phyloP scores from a whole-genome alignment of 2,888 invertebrate genomes.

The Tridacna gigas region DNA sequence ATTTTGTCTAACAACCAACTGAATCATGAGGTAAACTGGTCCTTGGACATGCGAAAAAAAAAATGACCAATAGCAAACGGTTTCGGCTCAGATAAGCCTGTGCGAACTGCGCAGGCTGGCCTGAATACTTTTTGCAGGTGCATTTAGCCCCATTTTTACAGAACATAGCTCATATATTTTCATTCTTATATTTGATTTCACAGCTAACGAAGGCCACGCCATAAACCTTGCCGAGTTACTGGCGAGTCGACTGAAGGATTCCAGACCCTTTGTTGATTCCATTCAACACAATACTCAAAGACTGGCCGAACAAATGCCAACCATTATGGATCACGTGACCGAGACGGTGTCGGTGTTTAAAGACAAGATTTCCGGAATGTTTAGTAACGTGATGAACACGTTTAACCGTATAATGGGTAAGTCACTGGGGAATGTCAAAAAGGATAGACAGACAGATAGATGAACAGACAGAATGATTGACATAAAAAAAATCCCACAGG shows the following conservation, averaged over 20 bases:
- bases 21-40: no score
- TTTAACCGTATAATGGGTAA: conserved; percentile 54
- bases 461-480: no score
- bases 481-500: no score
- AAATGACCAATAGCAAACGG: no score
- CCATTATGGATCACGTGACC: conserved; percentile 42
- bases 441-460: no score
- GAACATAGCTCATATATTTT: no score
- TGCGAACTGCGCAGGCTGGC: no score
- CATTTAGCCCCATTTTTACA: no score
- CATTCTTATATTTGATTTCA: not conserved
- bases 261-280: conserved; percentile 58
- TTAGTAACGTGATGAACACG: conserved; percentile 43
- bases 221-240: conserved; percentile 60
- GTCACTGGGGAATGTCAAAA: not conserved
- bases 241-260: conserved; percentile 32
- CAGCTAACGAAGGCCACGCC: conserved; percentile 52
- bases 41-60: no score
- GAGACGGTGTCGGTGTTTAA: conserved; percentile 48
- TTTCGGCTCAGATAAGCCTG: no score
- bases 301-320: conserved; percentile 54
- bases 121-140: no score
- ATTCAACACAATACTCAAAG: conserved; percentile 49
- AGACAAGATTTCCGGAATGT: conserved; percentile 51
- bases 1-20: no score